phyloP scores from a whole-genome alignment of 2,888 invertebrate genomes.

The Alloscopus bannaensis region DNA sequence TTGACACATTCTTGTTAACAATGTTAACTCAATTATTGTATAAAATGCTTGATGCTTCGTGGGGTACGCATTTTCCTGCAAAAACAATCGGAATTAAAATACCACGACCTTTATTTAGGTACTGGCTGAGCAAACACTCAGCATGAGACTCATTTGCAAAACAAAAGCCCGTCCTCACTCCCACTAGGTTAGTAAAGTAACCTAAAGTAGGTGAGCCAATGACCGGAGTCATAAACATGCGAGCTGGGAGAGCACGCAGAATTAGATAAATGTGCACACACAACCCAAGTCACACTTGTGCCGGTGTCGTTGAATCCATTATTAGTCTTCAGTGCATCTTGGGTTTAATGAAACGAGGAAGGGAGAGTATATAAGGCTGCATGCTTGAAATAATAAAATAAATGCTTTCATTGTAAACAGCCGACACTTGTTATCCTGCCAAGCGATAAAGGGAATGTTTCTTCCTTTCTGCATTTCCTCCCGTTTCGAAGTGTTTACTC shows the following conservation, averaged over 20 bases:
- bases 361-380: too few relatives aligned
- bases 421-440: too few relatives aligned
- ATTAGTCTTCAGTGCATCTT: background rate
- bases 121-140: conserved; percentile 8
- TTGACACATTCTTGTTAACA: conserved; percentile 37
- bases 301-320: too few relatives aligned
- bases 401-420: too few relatives aligned
- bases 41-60: too few relatives aligned
- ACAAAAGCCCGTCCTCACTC: conserved; percentile 14
- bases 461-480: too few relatives aligned
- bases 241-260: background rate
- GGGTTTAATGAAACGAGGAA: too few relatives aligned
- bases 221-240: conserved; percentile 51
- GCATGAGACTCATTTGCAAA: conserved; percentile 26
- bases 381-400: too few relatives aligned
- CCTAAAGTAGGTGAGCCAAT: conserved; percentile 55
- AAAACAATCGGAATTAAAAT: conserved; percentile 6
- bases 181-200: conserved; percentile 50
- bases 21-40: conserved; percentile 27
- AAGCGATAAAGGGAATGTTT: too few relatives aligned
- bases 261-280: background rate
- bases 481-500: too few relatives aligned
- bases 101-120: background rate
- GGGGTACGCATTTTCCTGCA: conserved; percentile 27
- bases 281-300: background rate